Evolutionary conservation across 2,888 invertebrate genomes (phyloP).

Genomic region (Ditula angustiorana): DNA sequence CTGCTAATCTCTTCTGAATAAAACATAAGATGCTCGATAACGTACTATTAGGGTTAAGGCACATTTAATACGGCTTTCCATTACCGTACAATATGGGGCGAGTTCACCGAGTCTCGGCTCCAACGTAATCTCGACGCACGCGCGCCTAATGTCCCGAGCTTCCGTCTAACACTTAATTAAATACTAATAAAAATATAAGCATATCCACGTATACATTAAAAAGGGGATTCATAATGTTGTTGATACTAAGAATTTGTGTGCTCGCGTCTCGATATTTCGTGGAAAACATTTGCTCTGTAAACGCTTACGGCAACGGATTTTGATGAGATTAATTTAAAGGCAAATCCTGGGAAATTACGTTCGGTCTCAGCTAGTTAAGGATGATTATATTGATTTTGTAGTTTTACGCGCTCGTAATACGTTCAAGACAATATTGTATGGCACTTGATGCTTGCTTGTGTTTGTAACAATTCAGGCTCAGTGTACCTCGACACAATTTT

Average conservation of each 20-base stretch:
- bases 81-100: constrained; percentile 65
- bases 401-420: constrained; percentile 55
- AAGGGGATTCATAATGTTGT: constrained; percentile 57
- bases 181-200: constrained; percentile 65
- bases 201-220: constrained; percentile 47
- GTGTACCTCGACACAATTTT: no score
- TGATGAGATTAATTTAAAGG: constrained; percentile 55
- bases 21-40: constrained; percentile 82
- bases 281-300: constrained; percentile 45
- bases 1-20: constrained; percentile 80
- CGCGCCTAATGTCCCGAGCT: constrained; percentile 62
- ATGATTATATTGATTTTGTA: constrained; percentile 67
- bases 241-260: constrained; percentile 45
- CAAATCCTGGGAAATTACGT: constrained; percentile 61
- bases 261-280: constrained; percentile 45
- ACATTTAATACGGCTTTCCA: constrained; percentile 76
- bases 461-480: constrained; percentile 8
- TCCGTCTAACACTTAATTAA: constrained; percentile 72
- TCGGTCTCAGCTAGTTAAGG: constrained; percentile 59
- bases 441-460: constrained; percentile 9
- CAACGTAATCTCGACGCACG: constrained; percentile 64
- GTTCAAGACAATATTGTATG: constrained; percentile 61
- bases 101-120: constrained; percentile 51
- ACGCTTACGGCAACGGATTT: constrained; percentile 52
- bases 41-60: constrained; percentile 77